Base-by-base conservation (phyloP, 2,888 invertebrate genomes). In the Macrophya alboannulata region DNA sequence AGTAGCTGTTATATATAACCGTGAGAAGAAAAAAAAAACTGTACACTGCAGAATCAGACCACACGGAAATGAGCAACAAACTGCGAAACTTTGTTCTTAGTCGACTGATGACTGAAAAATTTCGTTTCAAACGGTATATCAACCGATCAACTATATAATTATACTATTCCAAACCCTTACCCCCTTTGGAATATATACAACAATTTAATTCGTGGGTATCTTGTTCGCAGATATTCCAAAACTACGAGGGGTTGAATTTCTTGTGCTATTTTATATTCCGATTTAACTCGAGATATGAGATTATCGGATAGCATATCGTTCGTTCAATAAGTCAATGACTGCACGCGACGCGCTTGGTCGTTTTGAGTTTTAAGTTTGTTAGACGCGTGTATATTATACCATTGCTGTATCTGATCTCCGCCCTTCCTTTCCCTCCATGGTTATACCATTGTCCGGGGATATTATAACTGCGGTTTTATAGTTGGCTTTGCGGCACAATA, bases 401-500 rank as follows among this genome's bases (percentile, higher is more conserved):
- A 62, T 25, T n/a, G 1, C 55, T 37, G 62, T 59, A 59, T 21
- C 21, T 59, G 40, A 40, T 81, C 62, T 17, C n/a, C 79, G 40
- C 79, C 62, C 10, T 43, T 21, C 43, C 10, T 8, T 62, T 43
- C 48, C 81, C 81, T 45, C n/a, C n/a, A n/a, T 48, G 83, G 55
- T 55, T 6, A 65, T 68, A 68, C 83, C 48, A 68, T 83, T 83
- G 68, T 68, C 48, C 45, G 17, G 68, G 83, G 83, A 48, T 83
- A 72, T 65, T 90, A 90, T 89, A 90, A 89, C 90, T 92, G 92
- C 89, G 92, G 91, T 92, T 92, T 91, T 92, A 91, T 91, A 91
- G 91, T 91, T 89, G 91, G 92, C 91, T 92, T 91, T 90, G 90
- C 90, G 90, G 91, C 90, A 91, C 92, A 91, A 92, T 91, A 91